These are phyloP conservation scores for Torymus texanus DNA, from an alignment of 2,888 invertebrate species.

Conservation along the genomic window DNA sequence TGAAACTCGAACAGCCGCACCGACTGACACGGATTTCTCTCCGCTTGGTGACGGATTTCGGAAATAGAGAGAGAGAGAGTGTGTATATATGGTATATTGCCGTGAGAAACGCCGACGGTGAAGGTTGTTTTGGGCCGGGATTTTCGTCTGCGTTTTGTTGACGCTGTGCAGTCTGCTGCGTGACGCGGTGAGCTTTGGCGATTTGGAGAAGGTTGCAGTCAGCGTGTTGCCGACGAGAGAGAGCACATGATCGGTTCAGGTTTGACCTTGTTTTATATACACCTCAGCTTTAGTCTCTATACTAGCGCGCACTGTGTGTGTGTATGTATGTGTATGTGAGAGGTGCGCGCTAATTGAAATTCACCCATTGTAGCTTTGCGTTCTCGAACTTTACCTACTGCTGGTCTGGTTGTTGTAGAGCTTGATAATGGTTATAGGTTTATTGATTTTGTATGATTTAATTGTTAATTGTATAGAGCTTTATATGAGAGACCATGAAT, in stretches of 20 bases:
- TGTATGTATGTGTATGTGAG: too few species aligned
- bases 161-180: slow-evolving; percentile 10
- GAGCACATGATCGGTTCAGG: slow-evolving; percentile 35
- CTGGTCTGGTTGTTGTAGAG: neutral
- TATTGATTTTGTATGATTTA: neutral
- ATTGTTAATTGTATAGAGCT: too few species aligned
- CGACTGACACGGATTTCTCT: too few species aligned
- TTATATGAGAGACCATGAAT: too few species aligned
- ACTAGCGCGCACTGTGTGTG: too few species aligned
- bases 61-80: too few species aligned
- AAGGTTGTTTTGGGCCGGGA: slow-evolving; percentile 5
- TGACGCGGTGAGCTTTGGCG: slow-evolving; percentile 1
- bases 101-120: too few species aligned
- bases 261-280: slow-evolving; percentile 43
- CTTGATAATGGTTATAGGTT: neutral
- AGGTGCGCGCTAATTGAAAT: too few species aligned
- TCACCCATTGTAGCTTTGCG: neutral
- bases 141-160: neutral
- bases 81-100: too few species aligned
- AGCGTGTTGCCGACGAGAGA: neutral
- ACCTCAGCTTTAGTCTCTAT: neutral
- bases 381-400: neutral
- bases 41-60: too few species aligned
- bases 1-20: neutral
- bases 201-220: too few species aligned